Conservation (phyloP, 2,113 vertebrate genomes). For the Notothenia rossii region DNA sequence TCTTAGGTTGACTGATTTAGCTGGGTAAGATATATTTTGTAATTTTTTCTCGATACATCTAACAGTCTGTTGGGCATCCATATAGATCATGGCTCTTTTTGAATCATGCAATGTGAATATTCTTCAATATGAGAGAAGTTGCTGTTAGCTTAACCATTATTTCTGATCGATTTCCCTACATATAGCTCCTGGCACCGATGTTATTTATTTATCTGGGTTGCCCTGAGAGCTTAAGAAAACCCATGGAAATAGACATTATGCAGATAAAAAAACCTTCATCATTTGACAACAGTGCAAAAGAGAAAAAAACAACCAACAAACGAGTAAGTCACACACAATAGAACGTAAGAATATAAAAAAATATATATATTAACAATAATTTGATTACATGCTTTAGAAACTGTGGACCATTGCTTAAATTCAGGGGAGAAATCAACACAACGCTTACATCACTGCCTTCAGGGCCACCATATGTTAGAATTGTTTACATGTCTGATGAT, state of each 20-base stretch:
- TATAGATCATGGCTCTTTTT: neutral
- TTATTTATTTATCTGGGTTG: neutral
- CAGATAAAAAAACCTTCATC: neutral
- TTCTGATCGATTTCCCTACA: neutral
- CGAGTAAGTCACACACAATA: neutral
- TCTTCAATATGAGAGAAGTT: neutral
- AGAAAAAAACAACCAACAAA: neutral
- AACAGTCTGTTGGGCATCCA: neutral
- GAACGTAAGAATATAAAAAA: no score
- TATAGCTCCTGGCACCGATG: neutral
- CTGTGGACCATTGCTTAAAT: neutral
- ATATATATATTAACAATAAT: neutral
- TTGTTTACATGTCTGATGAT: neutral
- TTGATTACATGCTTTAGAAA: neutral
- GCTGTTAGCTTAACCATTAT: neutral
- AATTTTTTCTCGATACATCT: neutral
- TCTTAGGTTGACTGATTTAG: neutral
- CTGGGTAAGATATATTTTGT: neutral
- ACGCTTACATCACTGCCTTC: neutral
- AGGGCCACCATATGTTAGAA: neutral
- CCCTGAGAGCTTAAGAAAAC: neutral
- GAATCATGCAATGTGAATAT: neutral
- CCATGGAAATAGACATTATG: no score
- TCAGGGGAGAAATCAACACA: neutral
- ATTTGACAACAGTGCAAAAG: neutral